phyloP scores from a whole-genome alignment of 1,140 invertebrate genomes.

The Caenorhabditis briggsae region DNA sequence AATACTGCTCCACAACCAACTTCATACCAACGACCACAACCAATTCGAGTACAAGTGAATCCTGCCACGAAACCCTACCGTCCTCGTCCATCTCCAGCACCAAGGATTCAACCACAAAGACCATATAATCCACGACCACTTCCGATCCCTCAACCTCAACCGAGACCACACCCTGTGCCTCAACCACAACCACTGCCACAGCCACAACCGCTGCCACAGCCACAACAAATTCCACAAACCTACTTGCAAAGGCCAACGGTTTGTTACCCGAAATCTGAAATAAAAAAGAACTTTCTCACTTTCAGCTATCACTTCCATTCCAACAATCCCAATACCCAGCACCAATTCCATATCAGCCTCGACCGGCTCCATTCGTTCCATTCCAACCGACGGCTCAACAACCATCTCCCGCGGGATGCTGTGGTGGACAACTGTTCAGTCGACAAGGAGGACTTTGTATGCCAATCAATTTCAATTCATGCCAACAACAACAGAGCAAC shows the following conservation, averaged over 20 bases:
- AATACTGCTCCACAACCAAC: conserved; percentile 43
- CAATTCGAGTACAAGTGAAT: conserved; percentile 31
- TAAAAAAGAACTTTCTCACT: neutral
- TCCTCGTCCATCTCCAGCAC: conserved; percentile 25
- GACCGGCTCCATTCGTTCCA: conserved; percentile 29
- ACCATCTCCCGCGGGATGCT: conserved; percentile 44
- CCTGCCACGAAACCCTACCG: conserved; percentile 34
- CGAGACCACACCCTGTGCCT: neutral
- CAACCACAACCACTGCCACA: neutral
- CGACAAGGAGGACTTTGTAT: conserved; percentile 38
- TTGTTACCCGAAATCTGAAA: neutral
- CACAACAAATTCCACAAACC: neutral
- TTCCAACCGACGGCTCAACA: conserved; percentile 21
- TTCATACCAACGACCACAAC: conserved; percentile 3
- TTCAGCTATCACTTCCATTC: conserved; percentile 47
- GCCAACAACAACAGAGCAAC: conserved; percentile 42
- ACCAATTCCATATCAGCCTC: conserved; percentile 26
- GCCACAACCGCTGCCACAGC: neutral
- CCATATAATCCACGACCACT: conserved; percentile 45
- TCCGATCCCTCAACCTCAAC: conserved; percentile 12
- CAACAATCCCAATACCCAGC: conserved; percentile 28
- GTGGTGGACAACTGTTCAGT: conserved; percentile 51
- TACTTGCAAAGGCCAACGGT: conserved; percentile 24
- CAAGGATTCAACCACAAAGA: conserved; percentile 32
- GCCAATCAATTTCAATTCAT: conserved; percentile 52